phyloP scores from a whole-genome alignment of 2,113 vertebrate genomes.

The Cephalopholis sonnerati region DNA sequence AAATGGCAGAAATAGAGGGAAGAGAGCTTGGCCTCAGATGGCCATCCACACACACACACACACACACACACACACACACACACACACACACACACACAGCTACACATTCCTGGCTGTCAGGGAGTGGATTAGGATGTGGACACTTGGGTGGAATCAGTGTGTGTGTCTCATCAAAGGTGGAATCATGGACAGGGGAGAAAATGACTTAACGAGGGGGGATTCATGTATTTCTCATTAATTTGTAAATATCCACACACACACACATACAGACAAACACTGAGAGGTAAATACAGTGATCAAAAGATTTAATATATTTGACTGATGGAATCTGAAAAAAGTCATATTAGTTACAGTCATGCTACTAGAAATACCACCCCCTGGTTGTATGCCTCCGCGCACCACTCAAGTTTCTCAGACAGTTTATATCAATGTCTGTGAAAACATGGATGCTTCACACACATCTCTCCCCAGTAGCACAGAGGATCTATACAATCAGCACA shows the following conservation, averaged over 20 bases:
- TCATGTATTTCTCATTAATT: conserved; percentile 35
- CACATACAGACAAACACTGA: background rate
- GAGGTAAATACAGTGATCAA: conserved; percentile 7
- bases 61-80: conserved; percentile 8
- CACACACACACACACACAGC: conserved; percentile 18
- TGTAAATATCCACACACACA: background rate
- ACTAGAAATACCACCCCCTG: too few species aligned
- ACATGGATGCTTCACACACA: too few species aligned
- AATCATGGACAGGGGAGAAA: conserved; percentile 40
- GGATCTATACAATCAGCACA: too few species aligned
- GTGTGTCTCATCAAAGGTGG: conserved; percentile 25
- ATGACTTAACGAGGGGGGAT: conserved; percentile 25
- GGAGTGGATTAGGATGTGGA: conserved; percentile 16
- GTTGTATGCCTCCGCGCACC: too few species aligned
- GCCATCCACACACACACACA: background rate
- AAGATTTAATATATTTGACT: conserved; percentile 4
- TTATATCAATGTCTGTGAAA: too few species aligned
- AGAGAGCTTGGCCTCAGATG: conserved; percentile 27
- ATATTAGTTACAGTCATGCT: background rate
- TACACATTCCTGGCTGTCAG: conserved; percentile 7
- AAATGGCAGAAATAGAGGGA: conserved; percentile 72
- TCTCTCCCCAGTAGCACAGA: too few species aligned
- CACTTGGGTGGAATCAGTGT: background rate
- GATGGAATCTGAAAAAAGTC: background rate
- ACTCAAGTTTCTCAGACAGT: too few species aligned